These are phyloP conservation scores for Tragopan temminckii DNA, from an alignment of 2,797 vertebrate genomes.

Conservation along the genomic window DNA sequence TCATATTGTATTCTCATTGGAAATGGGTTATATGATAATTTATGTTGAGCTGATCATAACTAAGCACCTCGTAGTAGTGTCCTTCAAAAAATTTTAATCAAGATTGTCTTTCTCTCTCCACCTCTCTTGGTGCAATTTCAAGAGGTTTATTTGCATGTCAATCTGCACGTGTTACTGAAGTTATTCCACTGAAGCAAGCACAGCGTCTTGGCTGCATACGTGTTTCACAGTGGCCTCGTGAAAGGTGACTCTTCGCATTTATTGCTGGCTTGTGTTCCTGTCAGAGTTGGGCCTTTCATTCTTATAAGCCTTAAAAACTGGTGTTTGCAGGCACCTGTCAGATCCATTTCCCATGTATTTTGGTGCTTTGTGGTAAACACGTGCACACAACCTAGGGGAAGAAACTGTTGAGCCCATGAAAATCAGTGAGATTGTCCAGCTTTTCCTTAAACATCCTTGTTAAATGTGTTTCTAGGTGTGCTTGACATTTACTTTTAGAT, in stretches of 20 bases:
- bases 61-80: constrained; percentile 51
- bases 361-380: background rate
- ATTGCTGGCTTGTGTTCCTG: constrained; percentile 23
- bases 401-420: background rate
- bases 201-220: background rate
- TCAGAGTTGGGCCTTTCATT: constrained; percentile 42
- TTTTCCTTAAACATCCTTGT: background rate
- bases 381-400: background rate
- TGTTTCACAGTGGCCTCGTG: constrained; percentile 23
- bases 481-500: background rate
- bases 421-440: background rate
- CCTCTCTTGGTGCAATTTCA: constrained; percentile 66
- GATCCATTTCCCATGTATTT: constrained; percentile 1
- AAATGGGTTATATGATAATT: constrained; percentile 67
- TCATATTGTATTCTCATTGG: constrained; percentile 68
- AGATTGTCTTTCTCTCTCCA: constrained; percentile 65
- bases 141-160: constrained; percentile 75
- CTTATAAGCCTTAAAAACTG: constrained; percentile 31
- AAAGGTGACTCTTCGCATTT: constrained; percentile 38
- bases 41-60: constrained; percentile 54
- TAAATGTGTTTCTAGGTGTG: background rate
- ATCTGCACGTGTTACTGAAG: constrained; percentile 55
- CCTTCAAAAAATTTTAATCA: constrained; percentile 75
- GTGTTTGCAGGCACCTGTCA: constrained; percentile 10
- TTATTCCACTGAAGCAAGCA: constrained; percentile 38